Conservation (phyloP, 1,140 invertebrate genomes). For the Lepidurus couesii region DNA sequence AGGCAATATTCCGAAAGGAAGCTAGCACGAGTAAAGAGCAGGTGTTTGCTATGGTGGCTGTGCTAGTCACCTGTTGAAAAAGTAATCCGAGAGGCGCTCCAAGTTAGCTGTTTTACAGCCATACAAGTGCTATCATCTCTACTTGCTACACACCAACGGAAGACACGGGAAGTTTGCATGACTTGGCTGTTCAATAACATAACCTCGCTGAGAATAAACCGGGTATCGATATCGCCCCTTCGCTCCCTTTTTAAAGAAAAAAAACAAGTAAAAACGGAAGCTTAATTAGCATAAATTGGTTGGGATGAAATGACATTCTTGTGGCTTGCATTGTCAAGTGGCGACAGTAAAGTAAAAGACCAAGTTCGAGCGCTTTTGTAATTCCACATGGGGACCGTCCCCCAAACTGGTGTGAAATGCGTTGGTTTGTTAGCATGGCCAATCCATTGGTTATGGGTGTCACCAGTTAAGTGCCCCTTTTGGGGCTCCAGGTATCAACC, state of each 20-base stretch:
- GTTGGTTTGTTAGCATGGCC: not conserved
- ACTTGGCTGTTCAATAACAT: not conserved
- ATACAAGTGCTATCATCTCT: conserved; percentile 9
- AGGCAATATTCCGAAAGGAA: conserved; percentile 7
- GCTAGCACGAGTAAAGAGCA: conserved; percentile 18
- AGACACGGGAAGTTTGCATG: conserved; percentile 1
- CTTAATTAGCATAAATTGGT: not conserved
- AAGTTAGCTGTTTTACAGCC: conserved; percentile 10
- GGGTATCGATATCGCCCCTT: not conserved
- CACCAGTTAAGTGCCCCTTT: not conserved
- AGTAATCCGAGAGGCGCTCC: conserved; percentile 1
- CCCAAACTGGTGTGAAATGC: not conserved
- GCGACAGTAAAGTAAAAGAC: too few relatives aligned
- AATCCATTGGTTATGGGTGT: conserved; percentile 11
- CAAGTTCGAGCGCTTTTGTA: not conserved
- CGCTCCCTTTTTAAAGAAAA: not conserved
- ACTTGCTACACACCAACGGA: not conserved
- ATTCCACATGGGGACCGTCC: not conserved
- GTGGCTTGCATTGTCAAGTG: too few relatives aligned
- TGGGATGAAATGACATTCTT: not conserved
- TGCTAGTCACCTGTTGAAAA: conserved; percentile 12
- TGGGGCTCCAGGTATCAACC: not conserved
- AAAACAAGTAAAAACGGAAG: not conserved
- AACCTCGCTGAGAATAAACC: not conserved
- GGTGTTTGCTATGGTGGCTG: not conserved